Percentiles rank a stretch among this genome's conserved stretches.
Conservation (phyloP, 2,113 vertebrate species). For the Microtus ochrogaster region DNA sequence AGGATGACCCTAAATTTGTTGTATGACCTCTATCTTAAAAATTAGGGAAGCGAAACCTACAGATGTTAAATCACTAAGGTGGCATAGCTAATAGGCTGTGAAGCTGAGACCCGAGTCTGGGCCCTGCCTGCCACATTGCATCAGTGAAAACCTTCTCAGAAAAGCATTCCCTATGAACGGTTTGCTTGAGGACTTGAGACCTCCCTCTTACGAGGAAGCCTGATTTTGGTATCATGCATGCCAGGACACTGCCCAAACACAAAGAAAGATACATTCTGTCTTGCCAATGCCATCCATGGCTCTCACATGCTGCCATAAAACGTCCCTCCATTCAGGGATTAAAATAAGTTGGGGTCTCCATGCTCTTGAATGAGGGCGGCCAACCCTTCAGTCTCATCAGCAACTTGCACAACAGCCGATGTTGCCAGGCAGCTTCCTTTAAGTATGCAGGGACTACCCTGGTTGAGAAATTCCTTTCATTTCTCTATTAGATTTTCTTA, state of each 20-base stretch:
- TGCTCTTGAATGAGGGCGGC: background rate
- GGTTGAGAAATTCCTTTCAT: background rate
- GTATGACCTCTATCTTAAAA: background rate
- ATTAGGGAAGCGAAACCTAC: background rate
- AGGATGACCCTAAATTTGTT: background rate
- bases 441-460: background rate
- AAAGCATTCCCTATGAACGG: background rate
- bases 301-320: conserved; percentile 8
- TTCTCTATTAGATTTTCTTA: background rate
- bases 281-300: conserved; percentile 23
- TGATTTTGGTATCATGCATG: background rate
- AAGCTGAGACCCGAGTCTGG: background rate
- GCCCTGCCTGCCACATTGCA: background rate
- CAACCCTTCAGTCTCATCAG: conserved; percentile 27
- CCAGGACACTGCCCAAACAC: background rate
- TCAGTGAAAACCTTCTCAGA: background rate
- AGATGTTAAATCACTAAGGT: background rate
- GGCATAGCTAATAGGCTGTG: background rate
- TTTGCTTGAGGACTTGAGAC: background rate
- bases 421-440: background rate
- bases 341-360: conserved; percentile 16
- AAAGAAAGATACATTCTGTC: background rate
- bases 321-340: conserved; percentile 9
- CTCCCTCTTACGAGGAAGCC: background rate
- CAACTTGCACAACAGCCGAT: background rate